Base-by-base conservation (phyloP, 2,888 invertebrate species). In the Pseudeuparius sepicola region DNA sequence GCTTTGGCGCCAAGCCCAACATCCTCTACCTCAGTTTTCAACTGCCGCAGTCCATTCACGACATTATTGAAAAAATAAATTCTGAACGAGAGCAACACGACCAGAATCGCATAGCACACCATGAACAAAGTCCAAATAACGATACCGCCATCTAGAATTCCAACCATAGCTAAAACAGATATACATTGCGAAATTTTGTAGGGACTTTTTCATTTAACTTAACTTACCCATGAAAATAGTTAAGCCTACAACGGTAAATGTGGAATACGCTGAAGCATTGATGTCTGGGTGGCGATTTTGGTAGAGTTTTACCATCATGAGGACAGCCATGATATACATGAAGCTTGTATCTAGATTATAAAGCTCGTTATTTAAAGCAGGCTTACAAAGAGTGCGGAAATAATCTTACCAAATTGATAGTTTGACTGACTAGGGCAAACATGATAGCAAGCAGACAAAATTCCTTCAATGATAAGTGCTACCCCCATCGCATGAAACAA, bases 401-500 rank as follows among this genome's bases (percentile, higher is more conserved):
- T 18, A 11, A 14, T 25, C 71, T 61, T 57, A 89, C 88, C 90
- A 60, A 90, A 90, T 57, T 90, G 90, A 60, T 88, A 90, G 63
- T 90, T 90, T 52, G 82, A 80, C 54, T 82, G 80, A 62, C 80
- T 88, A 0, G 90, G 90, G 48, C 90, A 90, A 31, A 90, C 75
- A 52, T 90, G 90, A 60, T 92, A 92, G 58, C 85, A 85, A 2
- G 75, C 88, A 4, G 87, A 87, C 16, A 90, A 69, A 2, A 88
- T 52, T 0, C 90, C 90, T 64, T 90, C 89, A 76, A 89, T 85
- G 36, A 79, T 73, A 9, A 90, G 67, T 0, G 85, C 85, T 26
- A 80, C 64, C 0, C 87, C 89, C 82, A 90, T 82, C 0, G 88
- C 80, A 61, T 89, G 88, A 58, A 80, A 83, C 14, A 90, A 59